Evolutionary conservation across 2,113 vertebrate genomes (phyloP).

Genomic region (Mobula hypostoma): DNA sequence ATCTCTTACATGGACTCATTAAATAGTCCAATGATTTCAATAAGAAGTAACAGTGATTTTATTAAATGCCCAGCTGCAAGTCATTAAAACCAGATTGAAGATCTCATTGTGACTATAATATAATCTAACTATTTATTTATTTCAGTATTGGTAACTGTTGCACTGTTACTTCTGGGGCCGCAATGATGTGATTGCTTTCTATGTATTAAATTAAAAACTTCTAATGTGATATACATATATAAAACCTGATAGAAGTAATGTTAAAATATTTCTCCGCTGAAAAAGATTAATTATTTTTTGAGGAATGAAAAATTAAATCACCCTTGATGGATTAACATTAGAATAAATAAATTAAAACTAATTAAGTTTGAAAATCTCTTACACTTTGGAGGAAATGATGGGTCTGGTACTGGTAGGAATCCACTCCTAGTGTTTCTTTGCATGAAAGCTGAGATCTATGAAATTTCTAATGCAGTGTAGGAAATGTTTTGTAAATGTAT

Average conservation of each 20-base stretch:
- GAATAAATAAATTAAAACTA: neutral
- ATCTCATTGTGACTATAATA: constrained; percentile 21
- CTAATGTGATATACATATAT: neutral
- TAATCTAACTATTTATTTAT: constrained; percentile 31
- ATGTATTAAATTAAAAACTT: constrained; percentile 19
- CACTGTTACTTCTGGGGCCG: neutral
- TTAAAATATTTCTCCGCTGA: neutral
- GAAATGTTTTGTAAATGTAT: neutral
- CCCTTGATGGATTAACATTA: neutral
- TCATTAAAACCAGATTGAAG: constrained; percentile 23
- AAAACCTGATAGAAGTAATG: neutral
- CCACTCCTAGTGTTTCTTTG: too few species aligned
- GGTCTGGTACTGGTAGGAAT: neutral
- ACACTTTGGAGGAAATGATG: neutral
- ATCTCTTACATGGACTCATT: constrained; percentile 15
- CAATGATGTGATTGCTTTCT: constrained; percentile 7
- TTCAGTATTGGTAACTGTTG: constrained; percentile 19
- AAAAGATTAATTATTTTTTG: neutral
- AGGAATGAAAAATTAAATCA: constrained; percentile 6
- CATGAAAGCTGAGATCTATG: neutral
- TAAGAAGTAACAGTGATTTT: constrained; percentile 29
- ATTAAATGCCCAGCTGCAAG: constrained; percentile 35
- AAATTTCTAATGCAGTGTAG: neutral
- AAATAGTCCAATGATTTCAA: constrained; percentile 33
- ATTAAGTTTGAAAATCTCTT: neutral